Conservation (phyloP, 1,140 invertebrate species). For the Conus ventricosus region DNA sequence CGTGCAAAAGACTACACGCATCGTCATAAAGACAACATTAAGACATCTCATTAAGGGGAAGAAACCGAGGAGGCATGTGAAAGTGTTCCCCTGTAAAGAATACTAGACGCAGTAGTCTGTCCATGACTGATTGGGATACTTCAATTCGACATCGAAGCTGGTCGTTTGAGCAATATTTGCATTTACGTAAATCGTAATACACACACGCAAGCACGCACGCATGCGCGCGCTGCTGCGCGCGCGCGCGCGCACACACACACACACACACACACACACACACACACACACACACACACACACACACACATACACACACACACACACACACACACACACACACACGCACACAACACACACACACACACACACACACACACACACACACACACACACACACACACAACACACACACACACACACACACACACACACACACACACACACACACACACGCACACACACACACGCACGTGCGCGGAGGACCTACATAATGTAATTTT, state of each 20-base stretch:
- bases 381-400: background rate
- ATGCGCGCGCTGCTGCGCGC: background rate
- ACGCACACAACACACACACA: background rate
- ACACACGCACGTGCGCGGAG: background rate
- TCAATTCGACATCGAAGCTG: too few relatives aligned
- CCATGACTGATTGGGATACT: too few relatives aligned
- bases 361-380: background rate
- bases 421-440: background rate
- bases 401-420: background rate
- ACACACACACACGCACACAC: background rate
- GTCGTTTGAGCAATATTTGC: too few relatives aligned
- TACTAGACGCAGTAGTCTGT: too few relatives aligned
- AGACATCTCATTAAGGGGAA: too few relatives aligned
- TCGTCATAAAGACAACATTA: too few relatives aligned
- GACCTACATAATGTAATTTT: too few relatives aligned
- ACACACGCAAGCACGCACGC: slow-evolving; percentile 10
- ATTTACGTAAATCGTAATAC: background rate
- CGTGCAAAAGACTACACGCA: too few relatives aligned
- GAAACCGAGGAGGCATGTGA: too few relatives aligned
- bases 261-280: slow-evolving; percentile 19
- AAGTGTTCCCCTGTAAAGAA: too few relatives aligned
- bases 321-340: slow-evolving; percentile 22
- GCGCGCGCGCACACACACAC: background rate
- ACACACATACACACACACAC: slow-evolving; percentile 19
- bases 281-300: slow-evolving; percentile 22